Conservation (phyloP, 2,113 vertebrate genomes). For the Anser brachyrhynchus region DNA sequence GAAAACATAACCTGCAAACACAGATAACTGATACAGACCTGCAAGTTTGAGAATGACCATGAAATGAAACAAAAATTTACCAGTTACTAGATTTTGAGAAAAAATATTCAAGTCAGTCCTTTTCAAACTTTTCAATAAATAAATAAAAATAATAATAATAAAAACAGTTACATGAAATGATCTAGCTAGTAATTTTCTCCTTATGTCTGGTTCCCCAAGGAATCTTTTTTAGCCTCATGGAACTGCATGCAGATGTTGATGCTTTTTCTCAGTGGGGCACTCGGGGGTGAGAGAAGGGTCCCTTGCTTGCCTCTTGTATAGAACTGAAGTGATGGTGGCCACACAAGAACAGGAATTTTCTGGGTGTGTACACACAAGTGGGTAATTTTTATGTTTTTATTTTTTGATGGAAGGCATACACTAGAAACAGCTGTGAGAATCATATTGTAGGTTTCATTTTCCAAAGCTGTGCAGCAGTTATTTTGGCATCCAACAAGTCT, state of each 20-base stretch:
- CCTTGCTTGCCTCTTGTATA: not conserved
- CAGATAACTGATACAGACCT: not conserved
- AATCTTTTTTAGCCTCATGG: not conserved
- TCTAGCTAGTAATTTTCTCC: not conserved
- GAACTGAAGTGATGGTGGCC: not conserved
- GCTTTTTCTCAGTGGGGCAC: not conserved
- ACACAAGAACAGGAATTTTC: not conserved
- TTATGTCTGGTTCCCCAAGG: not conserved
- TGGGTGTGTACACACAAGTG: rapidly evolving
- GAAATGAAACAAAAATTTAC: not conserved
- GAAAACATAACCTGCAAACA: not conserved
- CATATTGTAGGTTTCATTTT: not conserved
- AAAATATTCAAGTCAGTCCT: not conserved
- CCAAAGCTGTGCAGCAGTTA: not conserved
- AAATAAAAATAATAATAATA: not conserved
- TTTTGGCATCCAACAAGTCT: not conserved
- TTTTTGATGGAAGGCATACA: not conserved
- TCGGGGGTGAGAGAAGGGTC: not conserved
- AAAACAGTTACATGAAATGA: not conserved
- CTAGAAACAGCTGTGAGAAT: not conserved
- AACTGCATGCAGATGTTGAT: not conserved
- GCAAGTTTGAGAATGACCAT: not conserved
- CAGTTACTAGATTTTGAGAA: not conserved
- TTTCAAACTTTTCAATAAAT: not conserved
- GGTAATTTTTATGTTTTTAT: not conserved